A percentile compares a stretch with the other conserved stretches of the same genome.
These are phyloP conservation scores for Battus philenor DNA, from an alignment of 1,140 invertebrate species.

Conservation along the genomic window DNA sequence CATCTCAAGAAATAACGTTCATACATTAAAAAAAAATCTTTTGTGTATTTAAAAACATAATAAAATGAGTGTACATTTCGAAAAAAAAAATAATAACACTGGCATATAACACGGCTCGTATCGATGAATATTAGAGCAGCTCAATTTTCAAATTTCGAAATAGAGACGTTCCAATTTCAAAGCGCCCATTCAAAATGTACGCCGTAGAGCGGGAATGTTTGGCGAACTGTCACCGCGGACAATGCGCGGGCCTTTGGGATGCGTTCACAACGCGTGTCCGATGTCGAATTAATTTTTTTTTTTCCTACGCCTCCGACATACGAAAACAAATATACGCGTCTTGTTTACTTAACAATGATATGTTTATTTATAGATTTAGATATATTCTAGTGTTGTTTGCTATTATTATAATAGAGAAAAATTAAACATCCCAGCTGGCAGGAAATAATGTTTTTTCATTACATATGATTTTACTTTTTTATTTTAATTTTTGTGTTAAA, in stretches of 20 bases:
- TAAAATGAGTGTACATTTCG: too few species aligned
- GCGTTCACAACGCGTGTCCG: slow-evolving; percentile 27
- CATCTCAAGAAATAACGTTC: too few species aligned
- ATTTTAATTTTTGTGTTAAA: too few species aligned
- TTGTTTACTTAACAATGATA: neutral
- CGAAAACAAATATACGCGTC: slow-evolving; percentile 11
- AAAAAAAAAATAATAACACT: too few species aligned
- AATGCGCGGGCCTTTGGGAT: slow-evolving; percentile 25
- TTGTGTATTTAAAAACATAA: too few species aligned
- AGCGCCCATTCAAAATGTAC: slow-evolving; percentile 23
- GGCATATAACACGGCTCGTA: slow-evolving; percentile 1
- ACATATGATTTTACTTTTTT: too few species aligned
- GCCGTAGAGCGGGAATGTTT: slow-evolving; percentile 29
- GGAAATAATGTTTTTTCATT: too few species aligned
- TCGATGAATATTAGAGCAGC: neutral
- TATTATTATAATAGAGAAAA: too few species aligned
- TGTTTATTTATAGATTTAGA: neutral
- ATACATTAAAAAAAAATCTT: too few species aligned
- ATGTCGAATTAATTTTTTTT: slow-evolving; percentile 28
- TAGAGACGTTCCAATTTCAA: slow-evolving; percentile 41
- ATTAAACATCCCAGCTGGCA: too few species aligned
- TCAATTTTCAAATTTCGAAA: slow-evolving; percentile 28
- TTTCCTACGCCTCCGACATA: slow-evolving; percentile 18
- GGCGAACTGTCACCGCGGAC: slow-evolving; percentile 38
- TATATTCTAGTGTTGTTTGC: too few species aligned